Percentiles rank a stretch among this genome's conserved stretches.
These are phyloP conservation scores for Elaphurus davidianus DNA, from an alignment of 2,113 vertebrate genomes.

Conservation along the genomic window DNA sequence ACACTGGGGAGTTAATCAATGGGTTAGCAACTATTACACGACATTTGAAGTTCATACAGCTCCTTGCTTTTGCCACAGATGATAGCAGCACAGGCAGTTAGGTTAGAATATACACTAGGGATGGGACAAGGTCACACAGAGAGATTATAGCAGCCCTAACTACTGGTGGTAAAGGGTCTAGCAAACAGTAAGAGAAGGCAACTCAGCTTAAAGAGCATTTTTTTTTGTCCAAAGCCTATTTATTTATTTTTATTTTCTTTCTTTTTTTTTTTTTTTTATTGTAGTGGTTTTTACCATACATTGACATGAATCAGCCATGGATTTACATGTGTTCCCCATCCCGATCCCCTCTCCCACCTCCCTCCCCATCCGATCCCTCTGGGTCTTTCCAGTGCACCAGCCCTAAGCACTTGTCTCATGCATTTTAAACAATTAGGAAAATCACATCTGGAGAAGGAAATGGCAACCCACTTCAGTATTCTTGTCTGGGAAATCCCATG, in stretches of 20 bases:
- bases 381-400: too few species aligned
- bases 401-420: too few species aligned
- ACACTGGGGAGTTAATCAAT: neutral
- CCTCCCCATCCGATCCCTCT: too few species aligned
- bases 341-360: too few species aligned
- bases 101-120: neutral
- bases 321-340: too few species aligned
- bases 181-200: neutral
- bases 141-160: neutral
- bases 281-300: too few species aligned
- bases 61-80: neutral
- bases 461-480: neutral
- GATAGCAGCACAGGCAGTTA: neutral
- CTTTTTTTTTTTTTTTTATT: too few species aligned
- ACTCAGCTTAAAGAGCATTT: neutral
- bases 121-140: fast-evolving
- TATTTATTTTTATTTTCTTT: too few species aligned
- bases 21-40: neutral
- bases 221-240: too few species aligned
- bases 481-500: neutral
- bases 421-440: neutral
- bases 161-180: neutral
- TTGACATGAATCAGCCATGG: too few species aligned
- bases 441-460: neutral
- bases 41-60: neutral